Percentiles rank a stretch among this genome's conserved stretches.
phyloP scores from a whole-genome alignment of 2,113 vertebrate species.

The Syngnathus scovelli region DNA sequence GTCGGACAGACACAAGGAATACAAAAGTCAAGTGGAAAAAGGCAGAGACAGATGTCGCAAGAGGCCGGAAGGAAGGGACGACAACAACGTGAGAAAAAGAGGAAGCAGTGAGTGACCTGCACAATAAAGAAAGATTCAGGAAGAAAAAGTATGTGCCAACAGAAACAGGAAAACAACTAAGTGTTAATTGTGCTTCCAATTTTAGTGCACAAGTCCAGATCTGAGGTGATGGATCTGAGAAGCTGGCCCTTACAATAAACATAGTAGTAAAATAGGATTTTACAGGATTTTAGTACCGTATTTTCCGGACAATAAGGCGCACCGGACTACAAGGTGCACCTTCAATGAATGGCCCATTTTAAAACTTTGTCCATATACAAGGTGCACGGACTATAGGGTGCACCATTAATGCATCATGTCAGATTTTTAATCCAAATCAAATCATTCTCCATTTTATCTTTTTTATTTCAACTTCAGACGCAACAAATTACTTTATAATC shows the following conservation, averaged over 20 bases:
- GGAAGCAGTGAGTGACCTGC: conserved; percentile 66
- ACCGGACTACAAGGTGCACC: no score
- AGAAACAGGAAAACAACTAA: conserved; percentile 21
- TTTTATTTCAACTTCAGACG: no score
- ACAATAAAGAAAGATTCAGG: conserved; percentile 57
- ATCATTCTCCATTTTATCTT: no score
- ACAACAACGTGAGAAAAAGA: conserved; percentile 54
- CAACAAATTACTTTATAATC: no score
- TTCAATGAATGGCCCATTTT: no score
- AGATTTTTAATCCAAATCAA: no score
- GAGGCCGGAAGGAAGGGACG: conserved; percentile 19
- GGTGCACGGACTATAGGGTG: no score
- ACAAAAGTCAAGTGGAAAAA: conserved; percentile 4
- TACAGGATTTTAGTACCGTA: no score
- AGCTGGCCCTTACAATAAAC: not conserved
- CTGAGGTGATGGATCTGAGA: not conserved
- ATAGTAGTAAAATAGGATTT: not conserved
- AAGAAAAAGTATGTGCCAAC: conserved; percentile 55
- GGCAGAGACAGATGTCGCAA: conserved; percentile 5
- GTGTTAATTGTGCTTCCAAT: not conserved
- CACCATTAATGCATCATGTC: no score
- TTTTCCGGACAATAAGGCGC: no score
- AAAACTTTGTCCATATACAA: no score
- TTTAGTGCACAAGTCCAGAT: not conserved
- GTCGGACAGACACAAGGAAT: conserved; percentile 8